Conservation (phyloP, 2,797 vertebrate species). For the Sciurus vulgaris region DNA sequence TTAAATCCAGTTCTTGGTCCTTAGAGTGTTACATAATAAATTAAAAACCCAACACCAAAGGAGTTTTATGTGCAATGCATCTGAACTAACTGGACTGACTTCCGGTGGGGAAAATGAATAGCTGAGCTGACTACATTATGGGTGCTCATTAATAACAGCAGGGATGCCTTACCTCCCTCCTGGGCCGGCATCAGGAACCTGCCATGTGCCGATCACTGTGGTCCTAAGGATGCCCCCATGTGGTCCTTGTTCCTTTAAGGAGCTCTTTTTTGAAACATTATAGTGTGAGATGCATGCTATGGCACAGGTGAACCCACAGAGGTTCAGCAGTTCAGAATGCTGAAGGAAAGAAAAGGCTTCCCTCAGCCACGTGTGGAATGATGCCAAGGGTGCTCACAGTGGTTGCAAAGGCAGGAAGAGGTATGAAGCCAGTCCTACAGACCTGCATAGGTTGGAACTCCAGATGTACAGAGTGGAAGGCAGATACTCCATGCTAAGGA, state of each 20-base stretch:
- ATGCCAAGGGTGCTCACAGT: neutral
- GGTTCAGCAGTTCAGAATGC: neutral
- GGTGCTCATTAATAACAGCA: neutral
- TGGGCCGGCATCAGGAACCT: neutral
- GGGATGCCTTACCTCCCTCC: neutral
- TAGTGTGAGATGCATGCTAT: neutral
- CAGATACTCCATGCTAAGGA: neutral
- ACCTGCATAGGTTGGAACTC: neutral
- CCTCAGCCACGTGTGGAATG: neutral
- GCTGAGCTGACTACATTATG: neutral
- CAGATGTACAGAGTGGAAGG: neutral
- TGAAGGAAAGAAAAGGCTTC: neutral
- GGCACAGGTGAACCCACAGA: neutral
- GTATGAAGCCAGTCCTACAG: neutral
- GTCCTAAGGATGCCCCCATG: neutral
- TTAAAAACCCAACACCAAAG: constrained; percentile 55
- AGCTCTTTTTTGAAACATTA: neutral
- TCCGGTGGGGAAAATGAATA: neutral
- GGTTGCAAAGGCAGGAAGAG: neutral
- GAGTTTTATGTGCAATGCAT: constrained; percentile 10
- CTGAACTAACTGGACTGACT: constrained; percentile 45
- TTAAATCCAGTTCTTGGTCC: constrained; percentile 25
- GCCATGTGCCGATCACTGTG: neutral
- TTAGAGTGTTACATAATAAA: constrained; percentile 56
- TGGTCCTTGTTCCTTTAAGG: neutral